Conservation (phyloP, 35 echinoderm and acorn worm genomes). For the Holothuria glaberrima region DNA sequence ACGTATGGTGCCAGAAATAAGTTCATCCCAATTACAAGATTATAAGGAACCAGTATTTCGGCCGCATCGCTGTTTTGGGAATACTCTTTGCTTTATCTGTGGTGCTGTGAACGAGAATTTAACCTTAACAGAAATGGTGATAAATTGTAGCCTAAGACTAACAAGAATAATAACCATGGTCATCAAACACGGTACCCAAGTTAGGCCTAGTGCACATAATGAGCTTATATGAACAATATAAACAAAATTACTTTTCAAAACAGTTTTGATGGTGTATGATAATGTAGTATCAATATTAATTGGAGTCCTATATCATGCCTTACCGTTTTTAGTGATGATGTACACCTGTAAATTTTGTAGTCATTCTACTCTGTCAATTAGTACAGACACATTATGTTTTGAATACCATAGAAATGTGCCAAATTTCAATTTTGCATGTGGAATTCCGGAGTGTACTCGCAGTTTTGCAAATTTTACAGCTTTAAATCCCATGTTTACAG, state of each 20-base stretch:
- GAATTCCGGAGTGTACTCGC: background rate
- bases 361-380: constrained; percentile 2
- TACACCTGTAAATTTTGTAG: constrained; percentile 20
- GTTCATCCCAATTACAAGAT: background rate
- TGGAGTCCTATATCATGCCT: background rate
- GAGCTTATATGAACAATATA: background rate
- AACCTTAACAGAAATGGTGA: constrained; percentile 5
- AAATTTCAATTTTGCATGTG: constrained; percentile 32
- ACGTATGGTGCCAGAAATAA: background rate
- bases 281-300: background rate
- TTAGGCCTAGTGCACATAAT: too few species aligned
- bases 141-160: background rate
- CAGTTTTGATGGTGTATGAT: background rate
- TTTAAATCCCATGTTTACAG: constrained; percentile 34
- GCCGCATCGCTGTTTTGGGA: background rate
- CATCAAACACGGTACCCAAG: background rate
- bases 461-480: constrained; percentile 12
- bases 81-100: background rate
- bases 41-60: background rate
- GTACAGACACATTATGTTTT: background rate
- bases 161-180: background rate
- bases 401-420: constrained; percentile 35
- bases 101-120: background rate
- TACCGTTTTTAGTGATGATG: background rate
- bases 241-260: background rate